Evolutionary conservation across 2,113 vertebrate species (phyloP).

Genomic region (Oenanthe melanoleuca): DNA sequence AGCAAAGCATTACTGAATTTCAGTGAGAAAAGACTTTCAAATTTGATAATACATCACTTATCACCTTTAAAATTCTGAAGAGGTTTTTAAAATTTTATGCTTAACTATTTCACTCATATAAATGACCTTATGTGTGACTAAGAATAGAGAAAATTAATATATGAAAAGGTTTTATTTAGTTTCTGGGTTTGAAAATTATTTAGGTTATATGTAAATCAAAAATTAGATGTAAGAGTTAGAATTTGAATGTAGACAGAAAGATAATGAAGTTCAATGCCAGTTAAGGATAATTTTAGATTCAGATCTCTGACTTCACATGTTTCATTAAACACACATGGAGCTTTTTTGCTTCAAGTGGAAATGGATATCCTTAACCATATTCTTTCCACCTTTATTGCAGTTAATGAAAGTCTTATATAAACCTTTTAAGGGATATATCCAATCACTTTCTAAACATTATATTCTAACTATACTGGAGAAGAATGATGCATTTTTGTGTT

Average conservation of each 20-base stretch:
- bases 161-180: not conserved
- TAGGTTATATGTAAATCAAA: not conserved
- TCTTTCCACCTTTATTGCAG: not conserved
- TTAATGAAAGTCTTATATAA: not conserved
- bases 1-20: not conserved
- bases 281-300: not conserved
- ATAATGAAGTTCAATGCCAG: not conserved
- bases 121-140: not conserved
- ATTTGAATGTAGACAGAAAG: not conserved
- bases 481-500: not conserved
- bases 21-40: not conserved
- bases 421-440: not conserved
- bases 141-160: not conserved
- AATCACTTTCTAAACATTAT: not conserved
- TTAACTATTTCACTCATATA: not conserved
- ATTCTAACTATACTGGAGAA: not conserved
- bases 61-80: not conserved
- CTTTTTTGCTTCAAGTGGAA: not conserved
- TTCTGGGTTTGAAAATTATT: not conserved
- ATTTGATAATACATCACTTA: not conserved
- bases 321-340: not conserved
- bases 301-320: not conserved
- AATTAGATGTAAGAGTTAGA: not conserved
- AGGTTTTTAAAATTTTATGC: not conserved
- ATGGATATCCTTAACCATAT: not conserved